Base-by-base conservation (phyloP, 2,888 invertebrate species). In the Scaptomyza cyrtandrae region DNA sequence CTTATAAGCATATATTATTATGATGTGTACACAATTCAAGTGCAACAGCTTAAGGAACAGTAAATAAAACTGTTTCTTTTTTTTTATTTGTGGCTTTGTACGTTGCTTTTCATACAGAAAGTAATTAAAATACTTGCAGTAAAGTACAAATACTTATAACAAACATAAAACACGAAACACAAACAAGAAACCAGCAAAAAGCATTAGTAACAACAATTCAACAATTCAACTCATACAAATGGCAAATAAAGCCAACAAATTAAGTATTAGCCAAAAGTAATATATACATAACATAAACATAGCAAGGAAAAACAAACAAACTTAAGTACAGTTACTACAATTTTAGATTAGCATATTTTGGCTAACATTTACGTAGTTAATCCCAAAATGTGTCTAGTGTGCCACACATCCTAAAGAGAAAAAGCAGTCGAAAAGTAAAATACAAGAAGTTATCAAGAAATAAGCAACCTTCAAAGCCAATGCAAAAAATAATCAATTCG, bases 61-160 rank as follows among this genome's bases (percentile, higher is more conserved):
- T 41, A 19, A 62, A 59, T 29, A 44, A 45, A 50, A 45, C 71
- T 41, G 49, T 37, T 24, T 61, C n/a, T 58, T 14, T 35, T 4
- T 37, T 14, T 61, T 19, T 58, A 7, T 35, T 4, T 29, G 60
- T 24, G 72, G 60, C 73, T 72, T 74, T 74, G 60, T 72, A 43
- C 49, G 66, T 73, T 78, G 74, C 73, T 72, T 61, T 78, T 50
- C 58, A 58, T 58, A 43, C 46, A 57, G 29, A 49, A 57, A 50
- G 56, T 55, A 59, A 72, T 71, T 60, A 39, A 58, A 78, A 90
- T 88, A 90, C 88, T 90, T 89, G 88, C 88, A 88, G 80, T 66
- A 78, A 89, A 90, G 91, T 91, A 90, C 91, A 91, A 90, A 90
- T 90, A 81, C 85, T 85, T 79, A 83, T 48, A 58, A 80, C 49